Evolutionary conservation across 2,888 invertebrate species (phyloP).

Genomic region (Cataglyphis cursor): DNA sequence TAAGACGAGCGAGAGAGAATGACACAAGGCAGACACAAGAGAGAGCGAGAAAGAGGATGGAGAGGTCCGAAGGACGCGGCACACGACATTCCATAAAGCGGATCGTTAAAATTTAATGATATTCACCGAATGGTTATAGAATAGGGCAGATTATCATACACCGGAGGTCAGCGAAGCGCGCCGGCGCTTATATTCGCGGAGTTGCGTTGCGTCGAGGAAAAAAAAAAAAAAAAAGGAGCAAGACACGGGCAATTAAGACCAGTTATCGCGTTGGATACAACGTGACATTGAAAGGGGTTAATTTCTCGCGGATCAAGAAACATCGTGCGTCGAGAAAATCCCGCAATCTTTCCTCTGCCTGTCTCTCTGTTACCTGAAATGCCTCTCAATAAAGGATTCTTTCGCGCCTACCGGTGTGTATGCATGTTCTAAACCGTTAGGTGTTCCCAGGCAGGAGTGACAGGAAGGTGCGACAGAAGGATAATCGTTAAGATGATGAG

Average conservation of each 20-base stretch:
- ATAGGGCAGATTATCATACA: slow-evolving; percentile 75
- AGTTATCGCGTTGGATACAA: slow-evolving; percentile 61
- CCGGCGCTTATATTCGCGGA: slow-evolving; percentile 44
- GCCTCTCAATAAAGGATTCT: slow-evolving; percentile 38
- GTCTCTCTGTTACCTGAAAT: slow-evolving; percentile 19
- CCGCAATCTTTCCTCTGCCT: slow-evolving; percentile 35
- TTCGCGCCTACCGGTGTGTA: background rate
- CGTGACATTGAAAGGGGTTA: slow-evolving; percentile 25
- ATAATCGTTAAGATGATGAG: slow-evolving; percentile 45
- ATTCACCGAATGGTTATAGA: slow-evolving; percentile 73
- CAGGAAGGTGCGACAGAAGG: slow-evolving; percentile 30
- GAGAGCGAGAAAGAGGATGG: slow-evolving; percentile 2
- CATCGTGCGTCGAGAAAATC: slow-evolving; percentile 19
- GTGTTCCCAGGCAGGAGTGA: slow-evolving; percentile 14
- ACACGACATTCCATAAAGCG: slow-evolving; percentile 62
- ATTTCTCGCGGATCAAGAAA: slow-evolving; percentile 31
- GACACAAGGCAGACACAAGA: background rate
- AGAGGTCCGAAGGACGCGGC: slow-evolving; percentile 67
- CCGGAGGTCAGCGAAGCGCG: slow-evolving; percentile 68
- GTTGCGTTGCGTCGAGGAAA: slow-evolving; percentile 54
- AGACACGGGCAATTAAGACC: slow-evolving; percentile 67
- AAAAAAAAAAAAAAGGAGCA: slow-evolving; percentile 16
- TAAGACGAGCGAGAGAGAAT: slow-evolving; percentile 1
- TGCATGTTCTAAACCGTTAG: slow-evolving; percentile 42
- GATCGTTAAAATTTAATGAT: slow-evolving; percentile 77